Base-by-base conservation (phyloP, 2,113 vertebrate genomes). In the Dicerorhinus sumatrensis region DNA sequence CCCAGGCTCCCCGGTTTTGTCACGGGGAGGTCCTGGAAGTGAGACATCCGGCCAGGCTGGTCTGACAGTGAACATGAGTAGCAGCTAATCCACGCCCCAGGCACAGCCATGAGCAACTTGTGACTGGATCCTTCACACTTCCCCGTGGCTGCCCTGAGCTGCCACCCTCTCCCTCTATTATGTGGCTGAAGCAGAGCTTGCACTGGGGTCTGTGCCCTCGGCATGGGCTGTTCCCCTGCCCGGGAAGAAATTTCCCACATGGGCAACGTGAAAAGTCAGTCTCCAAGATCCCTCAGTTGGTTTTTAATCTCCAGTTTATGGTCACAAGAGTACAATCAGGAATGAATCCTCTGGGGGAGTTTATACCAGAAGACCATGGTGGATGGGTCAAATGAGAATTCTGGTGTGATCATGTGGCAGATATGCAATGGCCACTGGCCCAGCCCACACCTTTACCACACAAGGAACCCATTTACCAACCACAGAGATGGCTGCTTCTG, bases 381-480 rank as follows among this genome's bases (percentile, higher is more conserved):
- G 67, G 42, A 20, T 3, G 3, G 84, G 60, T 21, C 20, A 46
- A 87, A 10, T 14, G 31, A 27, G 48, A 29, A 39, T 54, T 36
- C 76, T 12, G 17, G n/a, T 21, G 42, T 3, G 23, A 51, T 6
- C 2, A 1, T 21, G 21, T 25, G 62, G 54, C 23, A 65, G 46
- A 21, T 20, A 46, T 0, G 0, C 42, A 33, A 9, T 21, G 79
- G 63, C 62, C 89, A 29, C 27, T 0, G 3, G 92, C 42, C 25
- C 0, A 4, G 58, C 76, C 51, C 39, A 46, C 36, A 63, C 29
- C 1, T 1, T 5, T 0, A 27, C 86, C 48, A 29, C 86, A 80
- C 76, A 85, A 77, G 90, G 76, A 91, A n/a, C 60, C 76, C 77
- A 91, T 60, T 85, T 48, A 67, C 63, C 56, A 54, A 46, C 69